Percentiles rank a stretch among this genome's conserved stretches.
These are phyloP conservation scores for Conomelus anceps DNA, from an alignment of 2,888 invertebrate genomes.

Conservation along the genomic window DNA sequence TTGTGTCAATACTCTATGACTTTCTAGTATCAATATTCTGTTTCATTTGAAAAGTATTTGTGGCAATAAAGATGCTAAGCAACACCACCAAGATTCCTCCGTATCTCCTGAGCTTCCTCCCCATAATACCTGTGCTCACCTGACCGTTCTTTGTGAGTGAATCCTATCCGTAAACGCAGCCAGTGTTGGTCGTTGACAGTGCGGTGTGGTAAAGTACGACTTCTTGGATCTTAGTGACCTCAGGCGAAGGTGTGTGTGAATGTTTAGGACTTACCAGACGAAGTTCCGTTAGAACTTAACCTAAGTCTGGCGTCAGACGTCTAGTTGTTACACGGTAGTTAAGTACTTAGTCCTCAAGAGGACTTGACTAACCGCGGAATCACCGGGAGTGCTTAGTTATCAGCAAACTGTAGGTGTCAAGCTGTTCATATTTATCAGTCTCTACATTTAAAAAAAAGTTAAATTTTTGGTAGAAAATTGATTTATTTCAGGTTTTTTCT, in stretches of 20 bases:
- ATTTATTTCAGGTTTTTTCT: too few species aligned
- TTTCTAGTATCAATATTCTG: not conserved
- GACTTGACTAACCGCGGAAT: not conserved
- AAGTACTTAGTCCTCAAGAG: not conserved
- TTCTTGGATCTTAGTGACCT: not conserved
- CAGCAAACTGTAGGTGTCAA: not conserved
- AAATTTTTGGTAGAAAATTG: too few species aligned
- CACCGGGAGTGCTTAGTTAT: not conserved
- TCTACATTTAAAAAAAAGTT: not conserved
- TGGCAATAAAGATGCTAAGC: not conserved
- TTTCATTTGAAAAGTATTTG: not conserved
- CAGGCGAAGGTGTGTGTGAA: not conserved
- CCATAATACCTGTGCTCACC: not conserved
- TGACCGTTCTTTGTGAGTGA: not conserved
- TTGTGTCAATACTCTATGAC: not conserved
- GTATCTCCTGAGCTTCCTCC: not conserved
- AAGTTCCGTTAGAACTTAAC: not conserved
- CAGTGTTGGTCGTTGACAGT: not conserved
- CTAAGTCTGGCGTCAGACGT: not conserved
- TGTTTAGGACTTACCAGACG: not conserved
- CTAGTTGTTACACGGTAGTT: not conserved
- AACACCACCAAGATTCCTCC: not conserved
- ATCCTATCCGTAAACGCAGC: too few species aligned
- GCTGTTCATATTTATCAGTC: not conserved
- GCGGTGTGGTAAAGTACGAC: not conserved